A percentile compares a stretch with the other conserved stretches of the same genome.
Conservation (phyloP, 1,140 invertebrate genomes). For the Drosophila rufa region DNA sequence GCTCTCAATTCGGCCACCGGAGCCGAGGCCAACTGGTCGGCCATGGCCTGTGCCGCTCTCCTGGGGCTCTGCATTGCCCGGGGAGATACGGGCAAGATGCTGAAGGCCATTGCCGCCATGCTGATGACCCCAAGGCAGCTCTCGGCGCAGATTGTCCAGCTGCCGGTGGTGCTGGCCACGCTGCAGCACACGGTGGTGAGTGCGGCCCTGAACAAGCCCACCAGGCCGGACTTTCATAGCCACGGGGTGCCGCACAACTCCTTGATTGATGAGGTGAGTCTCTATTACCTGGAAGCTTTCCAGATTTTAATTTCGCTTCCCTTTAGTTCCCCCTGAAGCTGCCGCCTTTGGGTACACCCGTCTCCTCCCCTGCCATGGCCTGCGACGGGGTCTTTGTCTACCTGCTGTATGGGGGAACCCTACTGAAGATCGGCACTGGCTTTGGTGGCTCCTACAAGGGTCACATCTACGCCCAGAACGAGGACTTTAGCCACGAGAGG, state of each 20-base stretch:
- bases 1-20: slow-evolving; percentile 84
- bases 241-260: slow-evolving; percentile 93
- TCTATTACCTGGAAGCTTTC: too few species aligned
- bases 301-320: too few species aligned
- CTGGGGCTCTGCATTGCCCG: slow-evolving; percentile 96
- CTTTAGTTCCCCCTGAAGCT: slow-evolving; percentile 70
- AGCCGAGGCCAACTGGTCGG: slow-evolving; percentile 89
- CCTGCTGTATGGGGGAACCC: slow-evolving; percentile 91
- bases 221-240: slow-evolving; percentile 94
- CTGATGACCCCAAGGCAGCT: slow-evolving; percentile 93
- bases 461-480: slow-evolving; percentile 92
- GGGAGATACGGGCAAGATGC: slow-evolving; percentile 96
- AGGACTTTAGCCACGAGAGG: slow-evolving; percentile 91
- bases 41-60: slow-evolving; percentile 95
- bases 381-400: slow-evolving; percentile 96
- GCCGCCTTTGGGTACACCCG: slow-evolving; percentile 16
- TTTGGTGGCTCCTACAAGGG: slow-evolving; percentile 96
- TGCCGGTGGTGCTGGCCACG: slow-evolving; percentile 93
- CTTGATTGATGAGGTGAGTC: slow-evolving; percentile 89
- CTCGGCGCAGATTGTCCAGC: slow-evolving; percentile 93
- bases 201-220: slow-evolving; percentile 93
- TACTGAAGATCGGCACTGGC: slow-evolving; percentile 96
- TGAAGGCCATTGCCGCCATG: slow-evolving; percentile 94
- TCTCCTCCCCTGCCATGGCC: slow-evolving; percentile 88
- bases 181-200: slow-evolving; percentile 96